Evolutionary conservation across 30 jellyfish, hydroid and myxozoan species (phyloP), one percentile per base, ranked within the genome.

Genomic region (Catostylus mosaicus): DNA sequence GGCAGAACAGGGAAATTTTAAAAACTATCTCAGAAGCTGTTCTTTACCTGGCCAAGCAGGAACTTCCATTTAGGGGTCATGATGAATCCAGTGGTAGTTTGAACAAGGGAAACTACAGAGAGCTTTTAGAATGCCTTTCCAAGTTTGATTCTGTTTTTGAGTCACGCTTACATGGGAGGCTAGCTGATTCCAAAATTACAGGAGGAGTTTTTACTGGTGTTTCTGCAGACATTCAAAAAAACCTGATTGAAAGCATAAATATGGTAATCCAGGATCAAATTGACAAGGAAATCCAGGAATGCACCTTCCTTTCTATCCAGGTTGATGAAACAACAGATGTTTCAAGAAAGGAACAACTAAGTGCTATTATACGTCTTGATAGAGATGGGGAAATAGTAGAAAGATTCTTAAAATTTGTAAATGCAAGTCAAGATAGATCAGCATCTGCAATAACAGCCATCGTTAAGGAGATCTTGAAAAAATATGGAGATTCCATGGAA

Each of bases 251-350:
- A 66, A 50, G 61, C 83, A 45, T 23, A 35, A 83, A 26, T 19
- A 1, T 9, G 9, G 63, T 75, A 22, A 50, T 75, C 30, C 81
- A 50, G 38, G 87, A 75, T 57, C 64, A 35, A 34, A 75, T 75
- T 57, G 82, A 50, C 51, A 29, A 50, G 30, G 87, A 75, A 8
- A 35, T 75, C 29, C 33, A 27, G 11, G 62, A 75, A 2, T 75
- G 81, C 80, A 75, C 34, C 12, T 75, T 51, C n/a, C n/a, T n/a
- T n/a, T n/a, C n/a, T 62, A 77, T 77, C 35, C 88, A 77, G 37
- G 82, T 77, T 60, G 88, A 77, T 60, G 88, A 59, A 36, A 67
- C 90, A n/a, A 64, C 90, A 2, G 90, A 63, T 54, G 32, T 80
- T 10, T 80, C 90, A 16, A 62, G 85, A 14, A 65, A 67, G 75